Conservation (phyloP, 2,888 invertebrate genomes). For the Metacarcinus magister region DNA sequence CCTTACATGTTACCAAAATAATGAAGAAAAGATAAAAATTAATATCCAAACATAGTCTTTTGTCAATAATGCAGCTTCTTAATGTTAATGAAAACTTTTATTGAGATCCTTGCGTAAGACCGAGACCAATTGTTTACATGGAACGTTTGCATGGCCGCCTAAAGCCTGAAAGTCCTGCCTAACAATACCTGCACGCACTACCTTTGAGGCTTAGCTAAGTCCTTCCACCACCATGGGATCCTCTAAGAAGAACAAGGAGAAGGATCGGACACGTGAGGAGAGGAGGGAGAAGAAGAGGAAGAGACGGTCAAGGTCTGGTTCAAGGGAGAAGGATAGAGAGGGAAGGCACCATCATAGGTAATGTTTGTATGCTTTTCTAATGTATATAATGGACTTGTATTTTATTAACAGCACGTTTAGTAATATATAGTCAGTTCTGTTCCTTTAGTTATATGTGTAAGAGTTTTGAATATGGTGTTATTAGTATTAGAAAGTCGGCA, state of each 20-base stretch:
- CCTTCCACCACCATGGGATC: slow-evolving; percentile 68
- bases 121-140: neutral
- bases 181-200: neutral
- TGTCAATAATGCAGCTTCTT: too few species aligned
- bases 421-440: too few species aligned
- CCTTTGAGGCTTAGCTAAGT: neutral
- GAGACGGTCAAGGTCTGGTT: slow-evolving; percentile 77
- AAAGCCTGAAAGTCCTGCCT: neutral
- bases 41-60: too few species aligned
- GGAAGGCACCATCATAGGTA: slow-evolving; percentile 77
- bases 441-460: too few species aligned
- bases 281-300: slow-evolving; percentile 79
- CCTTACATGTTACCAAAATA: too few species aligned
- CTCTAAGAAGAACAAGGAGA: slow-evolving; percentile 78
- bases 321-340: slow-evolving; percentile 73
- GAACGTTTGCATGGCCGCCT: neutral
- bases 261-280: slow-evolving; percentile 74
- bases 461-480: too few species aligned
- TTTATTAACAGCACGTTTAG: too few species aligned
- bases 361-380: neutral
- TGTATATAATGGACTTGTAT: neutral
- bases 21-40: too few species aligned
- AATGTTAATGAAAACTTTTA: too few species aligned
- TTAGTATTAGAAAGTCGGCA: too few species aligned
- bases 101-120: too few species aligned